Percentiles rank a stretch among this genome's conserved stretches.
These are phyloP conservation scores for Latrodectus elegans DNA, from an alignment of 2,888 invertebrate species.

Conservation along the genomic window DNA sequence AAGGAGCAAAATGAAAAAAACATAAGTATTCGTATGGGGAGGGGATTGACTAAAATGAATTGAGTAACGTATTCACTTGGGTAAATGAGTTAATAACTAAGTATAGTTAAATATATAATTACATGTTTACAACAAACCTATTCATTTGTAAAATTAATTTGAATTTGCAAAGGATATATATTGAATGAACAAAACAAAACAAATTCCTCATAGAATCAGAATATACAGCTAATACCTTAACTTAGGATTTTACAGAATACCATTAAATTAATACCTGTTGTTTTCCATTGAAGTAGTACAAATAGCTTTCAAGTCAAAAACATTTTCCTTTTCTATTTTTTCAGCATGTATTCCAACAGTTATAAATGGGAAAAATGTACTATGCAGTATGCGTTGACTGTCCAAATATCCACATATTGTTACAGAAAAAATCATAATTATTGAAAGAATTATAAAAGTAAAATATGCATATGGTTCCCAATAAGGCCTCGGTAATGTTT, in stretches of 20 bases:
- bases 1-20: too few species aligned
- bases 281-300: conserved; percentile 35
- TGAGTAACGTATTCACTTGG: too few species aligned
- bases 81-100: too few species aligned
- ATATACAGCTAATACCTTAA: too few species aligned
- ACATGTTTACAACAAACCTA: too few species aligned
- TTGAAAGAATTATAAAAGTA: conserved; percentile 79
- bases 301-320: conserved; percentile 67
- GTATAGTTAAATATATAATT: too few species aligned
- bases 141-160: too few species aligned
- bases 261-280: conserved; percentile 28
- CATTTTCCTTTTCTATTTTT: conserved; percentile 66
- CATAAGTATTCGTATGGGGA: too few species aligned
- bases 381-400: conserved; percentile 55
- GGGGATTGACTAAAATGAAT: too few species aligned
- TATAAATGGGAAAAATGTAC: conserved; percentile 56
- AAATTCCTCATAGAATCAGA: too few species aligned
- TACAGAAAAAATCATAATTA: conserved; percentile 81
- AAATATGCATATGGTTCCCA: conserved; percentile 86
- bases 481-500: conserved; percentile 82
- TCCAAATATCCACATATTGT: conserved; percentile 83
- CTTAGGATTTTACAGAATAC: neutral
- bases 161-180: too few species aligned
- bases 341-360: conserved; percentile 55
- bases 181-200: too few species aligned